Evolutionary conservation across 2,888 invertebrate genomes (phyloP).

Genomic region (Drosophila emarginata): DNA sequence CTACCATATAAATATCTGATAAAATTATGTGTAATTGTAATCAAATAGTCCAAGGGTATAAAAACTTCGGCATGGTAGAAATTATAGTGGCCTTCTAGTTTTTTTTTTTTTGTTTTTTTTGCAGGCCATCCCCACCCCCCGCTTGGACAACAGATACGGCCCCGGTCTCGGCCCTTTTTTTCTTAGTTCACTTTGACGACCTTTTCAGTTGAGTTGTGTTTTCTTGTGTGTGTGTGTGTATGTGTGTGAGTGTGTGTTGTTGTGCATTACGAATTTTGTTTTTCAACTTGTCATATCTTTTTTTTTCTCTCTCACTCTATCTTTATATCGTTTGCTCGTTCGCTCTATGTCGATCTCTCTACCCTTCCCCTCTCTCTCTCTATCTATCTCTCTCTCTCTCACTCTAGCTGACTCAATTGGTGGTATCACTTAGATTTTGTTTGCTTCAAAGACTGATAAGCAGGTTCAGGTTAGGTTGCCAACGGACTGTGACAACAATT

Average conservation of each 20-base stretch:
- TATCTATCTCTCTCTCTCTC: conserved; percentile 16
- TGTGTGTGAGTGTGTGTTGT: not conserved
- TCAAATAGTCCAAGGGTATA: too few relatives aligned
- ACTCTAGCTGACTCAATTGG: conserved; percentile 65
- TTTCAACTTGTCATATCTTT: conserved; percentile 64
- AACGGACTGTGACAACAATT: conserved; percentile 60
- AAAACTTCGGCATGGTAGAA: too few relatives aligned
- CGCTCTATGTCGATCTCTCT: not conserved
- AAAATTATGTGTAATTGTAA: too few relatives aligned
- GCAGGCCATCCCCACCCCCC: conserved; percentile 6
- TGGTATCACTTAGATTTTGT: conserved; percentile 70
- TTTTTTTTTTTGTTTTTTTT: conserved; percentile 20
- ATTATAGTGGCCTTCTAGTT: too few relatives aligned
- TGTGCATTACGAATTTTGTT: conserved; percentile 49
- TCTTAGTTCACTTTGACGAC: conserved; percentile 9
- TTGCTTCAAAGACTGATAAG: conserved; percentile 62
- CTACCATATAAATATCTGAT: too few relatives aligned
- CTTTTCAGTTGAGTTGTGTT: conserved; percentile 13
- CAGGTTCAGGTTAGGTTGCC: conserved; percentile 29
- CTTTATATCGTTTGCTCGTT: not conserved
- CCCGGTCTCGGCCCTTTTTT: not conserved
- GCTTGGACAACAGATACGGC: not conserved
- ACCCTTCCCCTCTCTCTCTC: not conserved
- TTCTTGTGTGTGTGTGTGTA: not conserved
- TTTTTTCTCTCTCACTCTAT: conserved; percentile 5